Conservation (phyloP, 2,113 vertebrate species). For the Gila orcuttii region DNA sequence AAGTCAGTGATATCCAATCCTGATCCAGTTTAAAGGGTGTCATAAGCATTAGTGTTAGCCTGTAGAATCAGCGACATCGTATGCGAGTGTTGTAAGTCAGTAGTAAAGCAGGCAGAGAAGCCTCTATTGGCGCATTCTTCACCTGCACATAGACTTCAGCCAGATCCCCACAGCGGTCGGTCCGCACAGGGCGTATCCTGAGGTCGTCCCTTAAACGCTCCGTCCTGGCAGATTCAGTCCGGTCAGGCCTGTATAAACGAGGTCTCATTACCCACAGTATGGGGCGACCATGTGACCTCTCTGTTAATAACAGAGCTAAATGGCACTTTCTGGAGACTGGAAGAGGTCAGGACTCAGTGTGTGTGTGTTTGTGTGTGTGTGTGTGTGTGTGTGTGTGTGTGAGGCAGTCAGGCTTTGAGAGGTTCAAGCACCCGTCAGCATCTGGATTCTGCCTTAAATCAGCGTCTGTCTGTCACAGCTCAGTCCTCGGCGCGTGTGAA, state of each 20-base stretch:
- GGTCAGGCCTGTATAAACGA: slow-evolving; percentile 21
- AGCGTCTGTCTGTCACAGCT: slow-evolving; percentile 41
- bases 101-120: slow-evolving; percentile 51
- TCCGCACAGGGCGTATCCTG: background rate
- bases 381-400: background rate
- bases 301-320: slow-evolving; percentile 35
- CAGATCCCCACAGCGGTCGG: background rate
- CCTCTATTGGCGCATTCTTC: slow-evolving; percentile 21
- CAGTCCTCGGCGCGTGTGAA: slow-evolving; percentile 22
- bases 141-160: background rate
- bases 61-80: background rate
- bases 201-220: background rate
- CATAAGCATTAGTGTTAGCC: slow-evolving; percentile 6
- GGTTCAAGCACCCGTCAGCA: background rate
- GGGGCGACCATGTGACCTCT: background rate
- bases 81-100: slow-evolving; percentile 43
- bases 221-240: slow-evolving; percentile 1
- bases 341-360: slow-evolving; percentile 2
- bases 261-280: background rate
- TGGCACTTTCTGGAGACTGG: slow-evolving; percentile 20
- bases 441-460: slow-evolving; percentile 39
- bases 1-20: background rate
- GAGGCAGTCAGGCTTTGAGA: slow-evolving; percentile 31
- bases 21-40: slow-evolving; percentile 7
- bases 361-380: background rate